Conservation (phyloP, 1,140 invertebrate genomes). For the Hesperophylax magnus region DNA sequence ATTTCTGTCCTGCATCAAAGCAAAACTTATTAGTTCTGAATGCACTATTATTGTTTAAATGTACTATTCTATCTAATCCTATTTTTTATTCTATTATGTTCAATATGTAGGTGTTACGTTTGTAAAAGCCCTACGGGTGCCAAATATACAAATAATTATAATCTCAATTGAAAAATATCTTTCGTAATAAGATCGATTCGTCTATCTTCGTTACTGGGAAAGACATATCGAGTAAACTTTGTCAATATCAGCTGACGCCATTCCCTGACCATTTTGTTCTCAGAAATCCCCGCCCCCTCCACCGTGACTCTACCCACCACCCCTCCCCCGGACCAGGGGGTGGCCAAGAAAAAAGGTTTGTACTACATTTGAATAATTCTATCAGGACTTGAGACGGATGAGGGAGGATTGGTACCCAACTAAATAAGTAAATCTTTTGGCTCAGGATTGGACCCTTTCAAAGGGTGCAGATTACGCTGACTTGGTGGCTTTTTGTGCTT, state of each 20-base stretch:
- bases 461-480: conserved; percentile 28
- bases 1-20: too few species aligned
- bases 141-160: too few species aligned
- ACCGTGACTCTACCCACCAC: conserved; percentile 44
- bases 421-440: conserved; percentile 9
- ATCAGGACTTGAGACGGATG: conserved; percentile 33
- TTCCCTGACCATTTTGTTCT: conserved; percentile 21
- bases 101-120: too few species aligned
- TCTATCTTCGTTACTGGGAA: too few species aligned
- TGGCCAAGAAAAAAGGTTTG: conserved; percentile 57
- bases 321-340: conserved; percentile 30
- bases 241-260: conserved; percentile 3
- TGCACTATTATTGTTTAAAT: too few species aligned
- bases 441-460: conserved; percentile 12
- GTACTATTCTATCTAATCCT: too few species aligned
- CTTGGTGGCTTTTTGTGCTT: not conserved
- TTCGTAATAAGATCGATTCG: too few species aligned
- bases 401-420: conserved; percentile 16
- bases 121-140: too few species aligned
- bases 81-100: too few species aligned
- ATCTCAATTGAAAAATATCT: too few species aligned
- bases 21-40: too few species aligned
- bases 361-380: conserved; percentile 56
- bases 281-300: conserved; percentile 56
- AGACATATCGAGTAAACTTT: not conserved